Evolutionary conservation across 1,140 invertebrate genomes (phyloP), one percentile per base, ranked within the genome.

Genomic region (Rhopalosiphum maidis): DNA sequence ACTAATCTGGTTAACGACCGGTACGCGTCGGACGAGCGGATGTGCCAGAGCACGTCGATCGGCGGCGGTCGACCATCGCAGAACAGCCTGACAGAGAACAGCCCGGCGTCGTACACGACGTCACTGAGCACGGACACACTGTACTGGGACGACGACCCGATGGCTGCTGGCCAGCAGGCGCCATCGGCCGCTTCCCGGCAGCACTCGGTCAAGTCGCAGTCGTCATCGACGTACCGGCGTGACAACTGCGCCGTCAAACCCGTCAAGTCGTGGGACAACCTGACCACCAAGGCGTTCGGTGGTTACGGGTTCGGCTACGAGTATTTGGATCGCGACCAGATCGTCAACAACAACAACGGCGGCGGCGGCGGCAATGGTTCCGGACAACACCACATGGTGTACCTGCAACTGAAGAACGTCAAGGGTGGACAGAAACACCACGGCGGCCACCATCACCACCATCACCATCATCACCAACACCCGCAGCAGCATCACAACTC

Each of bases 301-400:
- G 97, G 97, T 0, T 98, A 98, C 94, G 97, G 97, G 43, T 98
- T 97, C 94, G 97, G 97, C 8, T 98, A 98, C 94, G 97, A 97
- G 3, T 98, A 94, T 86, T 93, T 94, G 11, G 94, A 95, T n/a
- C 82, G 94, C 35, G 93, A 90, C n/a, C 91, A 89, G 37, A 94
- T 94, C 51, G 91, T 60, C 54, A 43, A 22, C 43, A 37, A 37
- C 77, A 93, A 35, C 25, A 88, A 51, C 23, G 18, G 1, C 43
- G 18, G n/a, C 43, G 43, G 25, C 21, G n/a, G 83, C 8, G 83
- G 83, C 35, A 6, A 22, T 2, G 83, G 83, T 68, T n/a, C 60
- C 23, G 83, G 83, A n/a, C 85, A 82, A 22, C 82, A 94, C 54
- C 41, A 94, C 92, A 93, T 92, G 86, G 91, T 92, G 35, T 92